Conservation (phyloP, 2,888 invertebrate species). For the Tipula helvola region DNA sequence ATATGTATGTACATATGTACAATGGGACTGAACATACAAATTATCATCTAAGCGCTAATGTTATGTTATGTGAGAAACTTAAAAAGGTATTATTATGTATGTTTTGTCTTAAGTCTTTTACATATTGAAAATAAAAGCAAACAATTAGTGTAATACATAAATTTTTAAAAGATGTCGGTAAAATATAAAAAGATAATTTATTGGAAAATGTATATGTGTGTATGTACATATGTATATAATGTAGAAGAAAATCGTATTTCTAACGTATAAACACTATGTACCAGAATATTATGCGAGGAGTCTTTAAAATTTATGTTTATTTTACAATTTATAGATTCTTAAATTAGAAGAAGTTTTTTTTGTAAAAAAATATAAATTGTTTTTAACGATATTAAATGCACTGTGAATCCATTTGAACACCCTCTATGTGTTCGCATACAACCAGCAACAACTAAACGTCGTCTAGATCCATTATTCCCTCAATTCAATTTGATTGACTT, state of each 20-base stretch:
- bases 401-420: not conserved
- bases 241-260: not conserved
- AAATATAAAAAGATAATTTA: slow-evolving; percentile 4
- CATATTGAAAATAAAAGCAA: not conserved
- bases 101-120: not conserved
- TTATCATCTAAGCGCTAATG: not conserved
- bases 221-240: not conserved
- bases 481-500: not conserved
- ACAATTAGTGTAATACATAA: not conserved
- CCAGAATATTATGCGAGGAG: not conserved
- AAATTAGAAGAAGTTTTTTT: not conserved
- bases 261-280: not conserved
- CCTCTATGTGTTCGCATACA: not conserved
- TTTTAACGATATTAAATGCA: not conserved
- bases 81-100: not conserved
- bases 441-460: not conserved
- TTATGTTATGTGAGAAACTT: not conserved
- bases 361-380: not conserved
- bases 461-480: not conserved
- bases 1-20: not conserved
- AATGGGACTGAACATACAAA: not conserved
- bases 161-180: not conserved
- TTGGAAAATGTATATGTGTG: not conserved
- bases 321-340: not conserved
- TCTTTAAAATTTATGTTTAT: not conserved